A percentile compares a stretch with the other conserved stretches of the same genome.
Evolutionary conservation across 1,140 invertebrate species (phyloP).

Genomic region (Glossosoma conforme): DNA sequence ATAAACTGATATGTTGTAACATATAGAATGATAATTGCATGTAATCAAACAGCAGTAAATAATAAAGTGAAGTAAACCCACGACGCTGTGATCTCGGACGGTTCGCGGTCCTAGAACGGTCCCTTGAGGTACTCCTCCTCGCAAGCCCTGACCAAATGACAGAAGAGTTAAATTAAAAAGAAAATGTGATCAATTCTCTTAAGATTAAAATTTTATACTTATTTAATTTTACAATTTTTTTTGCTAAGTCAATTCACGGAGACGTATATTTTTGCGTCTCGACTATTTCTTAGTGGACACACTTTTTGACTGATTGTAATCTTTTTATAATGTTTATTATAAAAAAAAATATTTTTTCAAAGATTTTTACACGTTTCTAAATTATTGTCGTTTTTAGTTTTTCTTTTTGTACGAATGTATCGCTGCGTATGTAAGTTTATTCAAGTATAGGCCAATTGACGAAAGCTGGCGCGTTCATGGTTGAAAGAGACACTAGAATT

Average conservation of each 20-base stretch:
- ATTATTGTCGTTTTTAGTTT: conserved; percentile 24
- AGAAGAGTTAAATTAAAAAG: conserved; percentile 12
- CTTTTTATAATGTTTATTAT: conserved; percentile 20
- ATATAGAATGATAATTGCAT: too few relatives aligned
- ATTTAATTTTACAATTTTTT: conserved; percentile 11
- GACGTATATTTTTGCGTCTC: conserved; percentile 1
- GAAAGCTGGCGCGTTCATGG: conserved; percentile 9
- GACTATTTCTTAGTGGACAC: not conserved
- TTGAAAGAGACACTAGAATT: too few relatives aligned
- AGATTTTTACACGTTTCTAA: conserved; percentile 26
- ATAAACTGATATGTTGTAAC: too few relatives aligned
- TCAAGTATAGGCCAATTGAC: too few relatives aligned
- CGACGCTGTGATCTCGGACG: conserved; percentile 28
- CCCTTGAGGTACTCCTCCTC: conserved; percentile 16
- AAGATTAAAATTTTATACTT: conserved; percentile 18
- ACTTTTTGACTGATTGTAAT: conserved; percentile 24
- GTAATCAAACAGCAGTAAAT: too few relatives aligned
- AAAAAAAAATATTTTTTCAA: conserved; percentile 23
- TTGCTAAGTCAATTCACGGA: conserved; percentile 14
- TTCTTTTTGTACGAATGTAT: too few relatives aligned
- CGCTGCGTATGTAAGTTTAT: too few relatives aligned
- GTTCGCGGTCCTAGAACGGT: conserved; percentile 4
- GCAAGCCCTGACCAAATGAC: conserved; percentile 19
- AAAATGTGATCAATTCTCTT: conserved; percentile 25
- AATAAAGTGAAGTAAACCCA: too few relatives aligned